Conservation (phyloP, 2,113 vertebrate genomes). For the Mastomys natalensis region DNA sequence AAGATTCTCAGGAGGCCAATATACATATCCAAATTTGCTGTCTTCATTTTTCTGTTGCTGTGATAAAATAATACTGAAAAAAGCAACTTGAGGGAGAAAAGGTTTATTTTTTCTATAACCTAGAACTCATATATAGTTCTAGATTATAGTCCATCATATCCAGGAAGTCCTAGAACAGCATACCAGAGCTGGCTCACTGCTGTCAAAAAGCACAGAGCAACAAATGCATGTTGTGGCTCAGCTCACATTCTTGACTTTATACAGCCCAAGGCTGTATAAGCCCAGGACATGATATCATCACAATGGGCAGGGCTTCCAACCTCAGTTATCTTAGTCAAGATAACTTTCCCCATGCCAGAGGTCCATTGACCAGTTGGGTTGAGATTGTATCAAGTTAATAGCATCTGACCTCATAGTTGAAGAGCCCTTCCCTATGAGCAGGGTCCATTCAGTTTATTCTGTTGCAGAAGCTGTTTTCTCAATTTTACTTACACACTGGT, state of each 20-base stretch:
- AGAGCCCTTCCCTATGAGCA: neutral
- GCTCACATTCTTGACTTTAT: neutral
- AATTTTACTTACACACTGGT: neutral
- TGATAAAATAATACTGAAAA: neutral
- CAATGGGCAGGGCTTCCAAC: neutral
- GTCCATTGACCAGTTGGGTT: neutral
- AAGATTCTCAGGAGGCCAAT: no score
- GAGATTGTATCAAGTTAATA: neutral
- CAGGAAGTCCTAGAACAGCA: neutral
- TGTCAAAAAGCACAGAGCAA: neutral
- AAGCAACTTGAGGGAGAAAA: neutral
- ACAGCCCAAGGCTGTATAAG: neutral
- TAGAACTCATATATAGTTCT: neutral
- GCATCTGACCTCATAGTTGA: neutral
- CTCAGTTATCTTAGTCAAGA: neutral
- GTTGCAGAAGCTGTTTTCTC: neutral
- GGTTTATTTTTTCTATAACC: neutral
- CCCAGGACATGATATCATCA: neutral
- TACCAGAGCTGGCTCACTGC: neutral
- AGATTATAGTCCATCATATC: neutral
- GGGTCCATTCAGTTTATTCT: neutral
- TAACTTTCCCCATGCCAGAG: neutral
- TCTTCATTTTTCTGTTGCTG: neutral
- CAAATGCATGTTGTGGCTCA: neutral
- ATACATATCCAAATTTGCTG: neutral